These are phyloP conservation scores for Ia io DNA, from an alignment of 2,113 vertebrate genomes.

Conservation along the genomic window DNA sequence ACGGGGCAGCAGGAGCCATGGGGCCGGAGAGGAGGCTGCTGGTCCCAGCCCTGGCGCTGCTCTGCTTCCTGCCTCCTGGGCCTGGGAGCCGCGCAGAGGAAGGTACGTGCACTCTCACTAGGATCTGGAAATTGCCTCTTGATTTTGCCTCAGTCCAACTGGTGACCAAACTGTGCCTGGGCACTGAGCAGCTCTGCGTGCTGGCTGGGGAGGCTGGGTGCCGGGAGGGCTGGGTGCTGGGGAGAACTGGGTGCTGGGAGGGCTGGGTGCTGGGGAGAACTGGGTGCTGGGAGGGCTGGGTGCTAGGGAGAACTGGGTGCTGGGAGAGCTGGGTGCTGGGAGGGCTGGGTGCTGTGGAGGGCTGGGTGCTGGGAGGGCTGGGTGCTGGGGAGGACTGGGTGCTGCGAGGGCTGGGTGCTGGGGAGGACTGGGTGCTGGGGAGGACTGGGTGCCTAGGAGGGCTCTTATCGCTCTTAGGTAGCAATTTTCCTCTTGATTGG, in stretches of 20 bases:
- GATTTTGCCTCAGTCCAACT: neutral
- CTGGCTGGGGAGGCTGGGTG: neutral
- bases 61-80: neutral
- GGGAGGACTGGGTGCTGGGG: too few species aligned
- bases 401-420: too few species aligned
- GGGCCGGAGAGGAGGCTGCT: neutral
- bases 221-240: too few species aligned
- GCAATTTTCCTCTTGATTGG: neutral
- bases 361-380: too few species aligned
- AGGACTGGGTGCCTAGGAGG: neutral
- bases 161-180: neutral
- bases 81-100: neutral
- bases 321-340: too few species aligned
- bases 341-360: neutral
- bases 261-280: too few species aligned
- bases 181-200: fast-evolving
- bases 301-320: too few species aligned
- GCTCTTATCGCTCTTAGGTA: too few species aligned
- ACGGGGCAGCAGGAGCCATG: neutral
- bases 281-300: too few species aligned
- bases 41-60: neutral
- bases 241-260: too few species aligned
- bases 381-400: too few species aligned
- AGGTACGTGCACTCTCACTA: neutral
- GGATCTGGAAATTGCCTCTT: too few species aligned